phyloP scores from a whole-genome alignment of 2,888 invertebrate species.

The Torymus tubicola region DNA sequence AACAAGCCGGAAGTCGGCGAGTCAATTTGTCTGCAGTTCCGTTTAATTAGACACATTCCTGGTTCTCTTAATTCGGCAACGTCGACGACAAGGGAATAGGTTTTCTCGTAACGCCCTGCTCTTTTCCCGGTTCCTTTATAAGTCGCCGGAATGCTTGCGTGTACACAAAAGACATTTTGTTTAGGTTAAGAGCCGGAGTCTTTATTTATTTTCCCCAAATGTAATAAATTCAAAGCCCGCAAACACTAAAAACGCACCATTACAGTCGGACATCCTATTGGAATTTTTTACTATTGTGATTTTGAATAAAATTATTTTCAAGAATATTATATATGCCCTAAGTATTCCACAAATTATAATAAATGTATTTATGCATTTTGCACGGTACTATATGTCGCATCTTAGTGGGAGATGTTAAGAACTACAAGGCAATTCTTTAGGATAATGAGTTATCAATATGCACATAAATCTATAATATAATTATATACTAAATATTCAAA shows the following conservation, averaged over 20 bases:
- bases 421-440: too few species aligned
- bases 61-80: constrained; percentile 50
- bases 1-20: neutral
- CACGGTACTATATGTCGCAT: too few species aligned
- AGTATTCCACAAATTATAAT: too few species aligned
- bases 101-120: constrained; percentile 54
- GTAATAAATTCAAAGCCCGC: constrained; percentile 72
- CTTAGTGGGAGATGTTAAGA: too few species aligned
- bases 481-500: too few species aligned
- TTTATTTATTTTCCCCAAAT: neutral
- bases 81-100: constrained; percentile 38
- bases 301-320: too few species aligned
- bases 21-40: constrained; percentile 25
- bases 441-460: too few species aligned
- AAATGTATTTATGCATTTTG: too few species aligned
- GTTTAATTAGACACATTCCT: constrained; percentile 54
- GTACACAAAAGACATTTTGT: constrained; percentile 65
- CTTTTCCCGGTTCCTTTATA: neutral
- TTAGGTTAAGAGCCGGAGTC: constrained; percentile 67
- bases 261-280: neutral
- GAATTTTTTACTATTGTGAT: too few species aligned
- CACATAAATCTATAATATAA: too few species aligned
- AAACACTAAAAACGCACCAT: constrained; percentile 12
- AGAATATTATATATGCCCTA: too few species aligned
- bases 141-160: neutral